Evolutionary conservation across 2,888 invertebrate genomes (phyloP).

Genomic region (Andrena haemorrhoa): DNA sequence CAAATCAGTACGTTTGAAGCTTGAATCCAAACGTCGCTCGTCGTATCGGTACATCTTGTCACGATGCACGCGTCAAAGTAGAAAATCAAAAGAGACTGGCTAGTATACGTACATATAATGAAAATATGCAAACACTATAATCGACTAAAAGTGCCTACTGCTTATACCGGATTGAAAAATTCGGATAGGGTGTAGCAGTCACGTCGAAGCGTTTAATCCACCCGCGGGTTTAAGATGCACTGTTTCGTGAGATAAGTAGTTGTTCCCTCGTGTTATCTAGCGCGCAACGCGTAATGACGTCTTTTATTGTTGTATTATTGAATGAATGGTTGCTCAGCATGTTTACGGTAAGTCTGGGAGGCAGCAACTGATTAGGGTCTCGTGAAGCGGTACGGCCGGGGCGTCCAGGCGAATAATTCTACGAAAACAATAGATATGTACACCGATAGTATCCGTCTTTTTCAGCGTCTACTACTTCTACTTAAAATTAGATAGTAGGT

Average conservation of each 20-base stretch:
- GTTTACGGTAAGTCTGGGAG: slow-evolving; percentile 34
- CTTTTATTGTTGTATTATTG: not conserved
- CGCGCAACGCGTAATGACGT: not conserved
- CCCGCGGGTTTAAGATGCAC: not conserved
- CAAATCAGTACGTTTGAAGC: not conserved
- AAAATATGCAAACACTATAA: not conserved
- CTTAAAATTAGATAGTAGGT: too few species aligned
- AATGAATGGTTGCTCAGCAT: slow-evolving; percentile 5
- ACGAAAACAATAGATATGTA: slow-evolving; percentile 77
- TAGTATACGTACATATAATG: too few species aligned
- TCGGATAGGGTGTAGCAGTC: not conserved
- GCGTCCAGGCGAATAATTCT: slow-evolving; percentile 84
- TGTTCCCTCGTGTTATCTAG: not conserved
- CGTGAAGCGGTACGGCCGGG: slow-evolving; percentile 84
- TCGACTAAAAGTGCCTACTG: not conserved
- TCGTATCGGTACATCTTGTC: too few species aligned
- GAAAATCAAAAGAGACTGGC: not conserved
- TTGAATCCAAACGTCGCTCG: too few species aligned
- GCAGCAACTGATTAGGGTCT: slow-evolving; percentile 79
- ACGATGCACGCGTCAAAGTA: not conserved
- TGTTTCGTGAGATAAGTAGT: not conserved
- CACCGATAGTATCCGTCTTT: slow-evolving; percentile 37
- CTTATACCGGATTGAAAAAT: not conserved
- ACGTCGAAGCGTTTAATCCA: not conserved
- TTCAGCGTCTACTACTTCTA: not conserved